Base-by-base conservation (phyloP, 2,888 invertebrate genomes). In the Synanthedon tipuliformis region DNA sequence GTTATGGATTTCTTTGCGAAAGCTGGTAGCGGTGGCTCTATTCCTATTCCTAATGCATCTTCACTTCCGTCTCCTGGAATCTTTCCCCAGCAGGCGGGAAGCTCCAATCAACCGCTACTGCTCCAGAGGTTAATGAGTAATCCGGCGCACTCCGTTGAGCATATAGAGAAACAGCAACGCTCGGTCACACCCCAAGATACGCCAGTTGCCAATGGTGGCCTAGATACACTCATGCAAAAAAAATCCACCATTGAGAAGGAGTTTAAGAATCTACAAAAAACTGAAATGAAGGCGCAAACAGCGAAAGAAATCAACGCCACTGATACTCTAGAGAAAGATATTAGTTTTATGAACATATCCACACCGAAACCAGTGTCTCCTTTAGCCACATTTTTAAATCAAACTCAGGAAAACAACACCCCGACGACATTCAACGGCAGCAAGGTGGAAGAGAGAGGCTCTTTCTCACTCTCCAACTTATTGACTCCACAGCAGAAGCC, bases 1-100 rank as follows among this genome's bases (percentile, higher is more conserved):
- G 95, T 95, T 3, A 92, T 94, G 90, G 94, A 95, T 73, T 95
- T 95, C 76, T 95, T 95, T 71, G 94, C 95, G 3, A 93, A 93
- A 75, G 93, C 93, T 12, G 89, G 91, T 4, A 79, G 88, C 51
- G 89, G 89, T 2, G 88, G 88, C 1, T 69, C 79, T 8, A 86
- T 88, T 12, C 85, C 88, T 53, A 89, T 89, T 76, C 89, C 90
- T 34, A 82, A 89, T 0, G 86, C 86, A 12, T 79, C 88, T 1
- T 78, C 88, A 0, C 73, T 88, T 27, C 87, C 87, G 3, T 83
- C 88, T 16, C 85, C 84, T 0, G 85, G 85, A 1, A 78, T 88
- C 13, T 88, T 88, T 55, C 86, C 85, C 1, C 86, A 86, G 15
- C 72, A 83, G 50, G 69, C 80, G 5, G 81, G 88, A 1, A 89